Base-by-base conservation (phyloP, 2,113 vertebrate genomes). In the Aramus guarauna region DNA sequence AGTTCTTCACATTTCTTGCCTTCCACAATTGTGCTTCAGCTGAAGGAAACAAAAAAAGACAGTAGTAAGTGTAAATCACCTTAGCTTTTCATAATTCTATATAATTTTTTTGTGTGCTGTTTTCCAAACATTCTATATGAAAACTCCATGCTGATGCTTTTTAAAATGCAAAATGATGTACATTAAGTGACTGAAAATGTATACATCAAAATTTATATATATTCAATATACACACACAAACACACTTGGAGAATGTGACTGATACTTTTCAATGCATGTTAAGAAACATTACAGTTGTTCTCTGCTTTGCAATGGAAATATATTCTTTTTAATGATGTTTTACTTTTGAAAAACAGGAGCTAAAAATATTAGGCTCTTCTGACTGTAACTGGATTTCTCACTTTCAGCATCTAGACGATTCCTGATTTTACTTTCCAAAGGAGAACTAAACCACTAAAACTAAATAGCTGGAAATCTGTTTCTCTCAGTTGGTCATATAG, bases 151-250 rank as follows among this genome's bases (percentile, higher is more conserved):
- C 41, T 41, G 26, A 92, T 6, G 11, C 92, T 90, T 94, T 95
- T 92, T 71, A 90, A 93, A 92, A 85, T 62, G 77, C 64, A 96
- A 59, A 79, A 85, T 88, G 45, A 95, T 69, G 60, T 91, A 78
- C 26, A 62, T 69, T 83, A 81, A 96, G 91, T 91, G 94, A 97
- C 59, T 95, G 92, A 97, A 97, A 98, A 97, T 68, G 52, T 83
- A 94, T 86, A 91, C 94, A 85, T 86, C 56, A 93, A 94, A 94
- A 67, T 89, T 94, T 83, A 78, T 92, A 56, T 20, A 12, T 34
- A 36, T 60, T 64, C 52, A 66, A 62, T 23, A 63, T 3, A 72
- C 4, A 78, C 10, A 59, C 4, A 41, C 15, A 85, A 52, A 88
- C 24, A 27, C 43, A 96, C 90, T 95, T 97, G 73, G 74, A 96